Conservation (phyloP, 2,113 vertebrate genomes). For the Dryoscopus gambensis region DNA sequence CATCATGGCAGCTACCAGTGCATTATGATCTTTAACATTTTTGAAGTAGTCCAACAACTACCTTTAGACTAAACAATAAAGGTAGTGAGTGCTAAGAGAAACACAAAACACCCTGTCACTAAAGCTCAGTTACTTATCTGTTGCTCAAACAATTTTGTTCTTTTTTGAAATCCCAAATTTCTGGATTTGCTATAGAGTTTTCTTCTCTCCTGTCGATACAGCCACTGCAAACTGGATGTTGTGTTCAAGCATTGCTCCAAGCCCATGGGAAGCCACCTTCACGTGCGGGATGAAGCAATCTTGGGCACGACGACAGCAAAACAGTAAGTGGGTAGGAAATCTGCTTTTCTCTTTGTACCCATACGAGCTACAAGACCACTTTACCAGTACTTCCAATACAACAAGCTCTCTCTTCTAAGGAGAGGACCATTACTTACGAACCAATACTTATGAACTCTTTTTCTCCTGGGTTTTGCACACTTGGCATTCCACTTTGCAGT, state of each 20-base stretch:
- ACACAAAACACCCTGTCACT: background rate
- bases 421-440: background rate
- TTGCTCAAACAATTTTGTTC: background rate
- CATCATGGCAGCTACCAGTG: background rate
- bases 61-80: background rate
- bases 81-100: background rate
- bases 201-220: background rate
- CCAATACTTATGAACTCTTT: background rate
- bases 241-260: background rate
- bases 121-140: background rate
- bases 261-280: background rate
- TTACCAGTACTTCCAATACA: background rate
- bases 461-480: background rate
- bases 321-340: background rate
- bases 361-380: background rate
- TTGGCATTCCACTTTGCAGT: background rate
- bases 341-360: background rate
- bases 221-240: background rate
- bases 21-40: background rate
- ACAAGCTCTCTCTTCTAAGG: background rate
- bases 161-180: background rate
- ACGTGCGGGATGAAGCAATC: background rate
- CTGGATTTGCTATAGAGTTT: background rate
- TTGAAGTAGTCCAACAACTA: background rate
- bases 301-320: background rate